A percentile compares a stretch with the other conserved stretches of the same genome.
These are phyloP conservation scores for Pentalonia nigronervosa DNA, from an alignment of 1,140 invertebrate species.

Conservation along the genomic window DNA sequence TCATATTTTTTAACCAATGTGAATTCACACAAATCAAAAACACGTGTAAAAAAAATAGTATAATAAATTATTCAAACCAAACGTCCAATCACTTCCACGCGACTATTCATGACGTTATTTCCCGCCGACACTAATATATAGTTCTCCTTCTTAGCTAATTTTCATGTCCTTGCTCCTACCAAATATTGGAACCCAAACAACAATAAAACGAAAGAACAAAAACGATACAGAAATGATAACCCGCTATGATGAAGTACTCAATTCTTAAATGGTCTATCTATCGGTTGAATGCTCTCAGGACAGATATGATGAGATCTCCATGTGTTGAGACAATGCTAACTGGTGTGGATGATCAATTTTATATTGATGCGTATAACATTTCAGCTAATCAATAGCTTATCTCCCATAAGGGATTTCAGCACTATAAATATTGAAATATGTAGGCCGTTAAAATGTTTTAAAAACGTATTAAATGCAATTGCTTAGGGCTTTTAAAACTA, in stretches of 20 bases:
- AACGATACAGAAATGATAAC: constrained; percentile 25
- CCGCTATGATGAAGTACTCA: neutral
- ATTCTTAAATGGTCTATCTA: constrained; percentile 12
- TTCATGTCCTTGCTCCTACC: constrained; percentile 53
- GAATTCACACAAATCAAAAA: neutral
- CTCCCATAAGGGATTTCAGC: neutral
- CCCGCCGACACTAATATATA: constrained; percentile 47
- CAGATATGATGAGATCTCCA: neutral
- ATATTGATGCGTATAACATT: neutral
- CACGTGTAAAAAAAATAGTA: neutral
- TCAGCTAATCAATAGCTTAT: neutral
- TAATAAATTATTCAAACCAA: constrained; percentile 22
- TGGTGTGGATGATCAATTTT: neutral
- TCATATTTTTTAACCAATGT: neutral
- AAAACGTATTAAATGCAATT: neutral
- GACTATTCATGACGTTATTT: constrained; percentile 50
- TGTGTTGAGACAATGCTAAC: neutral
- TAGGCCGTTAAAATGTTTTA: neutral
- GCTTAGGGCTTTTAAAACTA: constrained; percentile 9
- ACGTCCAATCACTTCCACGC: constrained; percentile 40
- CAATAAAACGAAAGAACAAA: neutral
- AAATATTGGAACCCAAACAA: constrained; percentile 1
- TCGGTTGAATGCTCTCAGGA: constrained; percentile 22
- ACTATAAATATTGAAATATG: neutral
- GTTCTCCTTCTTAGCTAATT: constrained; percentile 48